These are phyloP conservation scores for Amblyopsis hoosieri DNA, from an alignment of 2,797 vertebrate species.

Conservation along the genomic window DNA sequence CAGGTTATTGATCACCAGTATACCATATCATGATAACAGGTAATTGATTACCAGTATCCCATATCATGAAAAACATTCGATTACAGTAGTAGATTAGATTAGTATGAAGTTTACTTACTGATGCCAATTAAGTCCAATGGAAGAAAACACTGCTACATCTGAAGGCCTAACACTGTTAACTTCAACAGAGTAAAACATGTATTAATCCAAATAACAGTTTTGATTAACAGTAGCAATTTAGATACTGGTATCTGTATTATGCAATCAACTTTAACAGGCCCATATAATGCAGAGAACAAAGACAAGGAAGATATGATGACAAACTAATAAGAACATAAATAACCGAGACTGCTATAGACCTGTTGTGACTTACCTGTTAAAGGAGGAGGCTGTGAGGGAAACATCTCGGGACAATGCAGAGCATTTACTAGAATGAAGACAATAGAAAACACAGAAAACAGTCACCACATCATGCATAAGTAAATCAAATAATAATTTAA, in stretches of 20 bases:
- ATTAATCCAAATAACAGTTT: not conserved
- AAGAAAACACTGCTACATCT: conserved; percentile 58
- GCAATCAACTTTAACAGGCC: no score
- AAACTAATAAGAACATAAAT: not conserved
- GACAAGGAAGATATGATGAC: not conserved
- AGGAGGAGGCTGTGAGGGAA: conserved; percentile 49
- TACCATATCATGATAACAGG: no score
- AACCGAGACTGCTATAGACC: not conserved
- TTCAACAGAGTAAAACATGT: conserved; percentile 23
- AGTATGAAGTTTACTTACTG: conserved; percentile 44
- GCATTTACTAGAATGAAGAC: conserved; percentile 30
- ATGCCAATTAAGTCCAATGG: conserved; percentile 46
- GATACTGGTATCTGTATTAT: no score
- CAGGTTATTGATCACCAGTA: not conserved
- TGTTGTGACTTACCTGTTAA: conserved; percentile 47
- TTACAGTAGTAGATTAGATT: no score
- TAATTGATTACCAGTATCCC: not conserved
- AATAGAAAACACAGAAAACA: not conserved
- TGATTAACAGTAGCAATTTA: no score
- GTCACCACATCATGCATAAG: not conserved
- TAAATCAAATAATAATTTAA: not conserved
- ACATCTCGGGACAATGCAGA: conserved; percentile 44
- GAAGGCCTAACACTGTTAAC: conserved; percentile 59
- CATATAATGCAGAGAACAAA: no score
- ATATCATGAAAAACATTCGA: no score